Base-by-base conservation (phyloP, 2,888 invertebrate species). In the Entomobrya multifasciata region DNA sequence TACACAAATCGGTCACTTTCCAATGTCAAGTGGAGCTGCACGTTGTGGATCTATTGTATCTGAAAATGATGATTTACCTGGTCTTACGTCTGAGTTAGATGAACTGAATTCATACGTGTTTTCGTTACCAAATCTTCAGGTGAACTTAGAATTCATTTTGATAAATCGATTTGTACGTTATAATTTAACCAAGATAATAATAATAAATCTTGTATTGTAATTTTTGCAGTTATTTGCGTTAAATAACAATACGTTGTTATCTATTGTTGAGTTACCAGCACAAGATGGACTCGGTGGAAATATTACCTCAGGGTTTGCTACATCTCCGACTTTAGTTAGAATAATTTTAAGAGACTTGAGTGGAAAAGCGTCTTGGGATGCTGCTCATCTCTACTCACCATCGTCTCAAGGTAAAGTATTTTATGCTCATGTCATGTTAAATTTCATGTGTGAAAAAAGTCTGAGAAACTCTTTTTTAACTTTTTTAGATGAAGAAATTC, bases 341-440 rank as follows among this genome's bases (percentile, higher is more conserved):
- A 95, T 98, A 25, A 93, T 99, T 15, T 93, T 98, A 87, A 94
- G 99, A 10, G 98, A 98, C 93, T 94, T 98, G 81, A 96, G 97
- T 41, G 98, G 99, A 72, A 99, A 98, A 93, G 96, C 97, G 74
- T 97, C 97, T 91, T 99, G 99, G 98, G 98, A 99, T 93, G 97
- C 97, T 52, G 96, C 97, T 0, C 96, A 98, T 86, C 94, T 99
- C 0, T 97, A 97, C 93, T 92, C 91, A 10, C 89, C 90, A 30
- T 60, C 87, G 41, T 79, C 87, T 27, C 77, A 87, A 67, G 87
- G 81, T 82, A 55, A 55, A 22, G 6, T 27, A 6, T 57, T 41
- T 8, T 17, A 60, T n/a, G n/a, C n/a, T n/a, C n/a, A n/a, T n/a
- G n/a, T n/a, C n/a, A n/a, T n/a, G n/a, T n/a, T n/a, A n/a, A n/a